Base-by-base conservation (phyloP, 2,113 vertebrate species). In the Geococcyx californianus region DNA sequence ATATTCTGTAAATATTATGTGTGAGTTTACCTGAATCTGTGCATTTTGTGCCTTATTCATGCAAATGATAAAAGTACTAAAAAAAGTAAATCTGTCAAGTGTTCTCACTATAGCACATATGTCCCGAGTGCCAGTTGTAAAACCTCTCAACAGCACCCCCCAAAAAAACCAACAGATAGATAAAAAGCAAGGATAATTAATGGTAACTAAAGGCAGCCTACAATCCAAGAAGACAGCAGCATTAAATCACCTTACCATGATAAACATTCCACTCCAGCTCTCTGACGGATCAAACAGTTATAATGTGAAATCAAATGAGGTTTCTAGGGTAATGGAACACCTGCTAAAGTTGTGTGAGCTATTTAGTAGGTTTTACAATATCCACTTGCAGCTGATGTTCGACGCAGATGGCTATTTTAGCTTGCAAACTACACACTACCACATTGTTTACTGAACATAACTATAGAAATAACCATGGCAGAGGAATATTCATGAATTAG, bases 11-110 rank as follows among this genome's bases (percentile, higher is more conserved):
- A 98, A 99, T 99, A 99, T 97, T 98, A 98, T 98, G 98, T 98
- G 98, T 98, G 98, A 98, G 98, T 99, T 99, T 99, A 99, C 98
- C 99, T 98, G 98, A 98, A 99, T 99, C 98, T 99, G 99, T 99
- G 99, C 99, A 99, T 99, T 98, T 98, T 99, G 99, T 99, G 99
- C 99, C 99, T 99, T 99, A 99, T 99, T 98, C 98, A 99, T 96
- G 97, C 98, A 98, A 98, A 98, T 98, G 96, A 98, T 98, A 97
- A 96, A 98, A 98, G 97, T 98, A 98, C 97, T 98, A 98, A 97
- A 92, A 91, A 82, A 70, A 67, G 68, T 81, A 81, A 87, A 86
- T 91, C 95, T 94, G 98, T 98, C 97, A 97, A 97, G 98, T 99
- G 97, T 98, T 98, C 98, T 97, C 98, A 96, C 84, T 96, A 92